Conservation (phyloP, 92 coral and sea anemone genomes). For the Parazoanthus swiftii region DNA sequence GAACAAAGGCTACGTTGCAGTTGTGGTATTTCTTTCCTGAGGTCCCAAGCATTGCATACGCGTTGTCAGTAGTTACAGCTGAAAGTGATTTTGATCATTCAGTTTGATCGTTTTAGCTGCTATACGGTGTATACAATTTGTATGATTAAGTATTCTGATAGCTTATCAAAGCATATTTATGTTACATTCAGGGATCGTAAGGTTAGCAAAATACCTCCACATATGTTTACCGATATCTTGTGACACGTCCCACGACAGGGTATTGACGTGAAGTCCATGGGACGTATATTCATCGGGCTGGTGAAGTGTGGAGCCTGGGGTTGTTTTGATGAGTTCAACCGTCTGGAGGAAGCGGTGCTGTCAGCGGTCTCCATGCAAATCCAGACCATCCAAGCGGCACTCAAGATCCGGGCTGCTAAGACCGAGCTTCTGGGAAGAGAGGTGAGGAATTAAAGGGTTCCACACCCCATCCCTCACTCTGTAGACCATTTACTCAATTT, state of each 20-base stretch:
- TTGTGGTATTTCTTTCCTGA: neutral
- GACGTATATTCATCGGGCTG: conserved; percentile 98
- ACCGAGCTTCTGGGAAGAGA: conserved; percentile 97
- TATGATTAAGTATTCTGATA: too few species aligned
- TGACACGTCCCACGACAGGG: conserved; percentile 57
- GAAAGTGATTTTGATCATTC: too few species aligned
- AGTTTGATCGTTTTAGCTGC: too few species aligned
- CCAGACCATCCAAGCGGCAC: conserved; percentile 98
- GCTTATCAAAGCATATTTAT: too few species aligned
- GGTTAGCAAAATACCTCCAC: too few species aligned
- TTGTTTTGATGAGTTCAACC: conserved; percentile 98
- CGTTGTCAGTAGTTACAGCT: neutral
- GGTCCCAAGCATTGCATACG: neutral
- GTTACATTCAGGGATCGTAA: too few species aligned
- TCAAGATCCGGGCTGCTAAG: conserved; percentile 74
- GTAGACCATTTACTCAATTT: neutral
- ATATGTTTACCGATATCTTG: too few species aligned
- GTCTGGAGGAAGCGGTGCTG: conserved; percentile 97
- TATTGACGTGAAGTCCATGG: conserved; percentile 99
- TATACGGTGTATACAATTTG: too few species aligned
- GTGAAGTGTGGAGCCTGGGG: conserved; percentile 99
- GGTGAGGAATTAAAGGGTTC: conserved; percentile 45
- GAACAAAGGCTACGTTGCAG: neutral
- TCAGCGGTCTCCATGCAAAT: conserved; percentile 99
- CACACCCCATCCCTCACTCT: neutral